Evolutionary conservation across 1,140 invertebrate genomes (phyloP), one percentile per base, ranked within the genome.

Genomic region (Formica exsecta): DNA sequence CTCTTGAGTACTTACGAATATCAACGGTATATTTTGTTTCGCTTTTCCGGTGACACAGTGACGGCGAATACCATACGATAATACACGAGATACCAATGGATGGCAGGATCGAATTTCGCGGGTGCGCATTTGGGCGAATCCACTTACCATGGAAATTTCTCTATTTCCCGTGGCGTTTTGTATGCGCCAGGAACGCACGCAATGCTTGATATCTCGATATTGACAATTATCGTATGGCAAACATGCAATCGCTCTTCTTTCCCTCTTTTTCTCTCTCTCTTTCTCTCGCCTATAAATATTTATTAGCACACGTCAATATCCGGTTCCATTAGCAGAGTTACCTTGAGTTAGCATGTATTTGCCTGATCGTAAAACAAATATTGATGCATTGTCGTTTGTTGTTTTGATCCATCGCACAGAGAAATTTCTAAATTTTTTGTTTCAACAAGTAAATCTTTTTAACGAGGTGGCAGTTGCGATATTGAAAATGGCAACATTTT

Each of bases 131-230:
- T 79, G 85, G 54, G 74, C 59, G 86, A 90, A 91, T 91, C 81
- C 87, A 90, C 89, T 91, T 91, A 87, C 85, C 86, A 90, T 91
- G 89, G 89, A 85, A 90, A 91, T 91, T 91, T 89, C 85, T 88
- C 89, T 87, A 91, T 91, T 90, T 91, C 84, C 79, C 61, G 54
- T 66, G 83, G 54, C 87, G 54, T 84, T 90, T 90, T 89, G 86
- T 81, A 89, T 90, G 79, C 66, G 22, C 61, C 59, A 73, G 51
- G 81, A 79, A 71, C 76, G 44, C 71, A 51, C 48, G 61, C n/a
- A 4, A 65, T 61, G 57, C 19, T 38, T 66, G 79, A 83, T 83
- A 73, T 38, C 66, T 83, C 61, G 48, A 80, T 61, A 51, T 79
- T 61, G 62, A 51, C 41, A 70, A 64, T 36, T 77, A 66, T 81